Percentiles rank a stretch among this genome's conserved stretches.
Evolutionary conservation across 2,113 vertebrate species (phyloP).

Genomic region (Cavia porcellus): DNA sequence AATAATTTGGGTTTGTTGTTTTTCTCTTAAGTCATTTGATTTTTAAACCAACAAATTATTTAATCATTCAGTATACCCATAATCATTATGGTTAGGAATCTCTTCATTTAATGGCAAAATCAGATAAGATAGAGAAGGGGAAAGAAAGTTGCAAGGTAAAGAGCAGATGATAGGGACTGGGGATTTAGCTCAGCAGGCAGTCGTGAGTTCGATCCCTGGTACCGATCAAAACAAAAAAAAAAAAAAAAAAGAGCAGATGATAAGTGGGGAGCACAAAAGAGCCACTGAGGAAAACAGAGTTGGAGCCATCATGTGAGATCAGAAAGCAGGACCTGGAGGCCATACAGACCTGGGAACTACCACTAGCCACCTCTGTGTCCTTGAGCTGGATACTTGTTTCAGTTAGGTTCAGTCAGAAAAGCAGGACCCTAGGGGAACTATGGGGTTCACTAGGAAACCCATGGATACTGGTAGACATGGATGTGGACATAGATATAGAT

Average conservation of each 20-base stretch:
- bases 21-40: neutral
- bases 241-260: neutral
- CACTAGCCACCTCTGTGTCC: neutral
- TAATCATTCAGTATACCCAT: neutral
- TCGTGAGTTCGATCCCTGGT: no score
- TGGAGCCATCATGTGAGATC: neutral
- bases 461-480: neutral
- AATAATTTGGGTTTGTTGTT: neutral
- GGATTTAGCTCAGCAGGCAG: no score
- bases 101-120: neutral
- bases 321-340: neutral
- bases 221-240: no score
- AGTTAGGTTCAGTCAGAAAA: neutral
- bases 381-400: neutral
- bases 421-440: no score
- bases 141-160: neutral
- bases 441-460: neutral
- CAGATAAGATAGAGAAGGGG: neutral
- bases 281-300: neutral
- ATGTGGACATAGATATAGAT: no score
- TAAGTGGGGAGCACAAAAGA: neutral
- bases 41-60: slow-evolving; percentile 31
- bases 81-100: neutral
- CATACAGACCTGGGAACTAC: neutral
- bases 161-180: no score